Percentiles rank a stretch among this genome's conserved stretches.
Conservation (phyloP, 2,113 vertebrate species). For the Paralichthys olivaceus region DNA sequence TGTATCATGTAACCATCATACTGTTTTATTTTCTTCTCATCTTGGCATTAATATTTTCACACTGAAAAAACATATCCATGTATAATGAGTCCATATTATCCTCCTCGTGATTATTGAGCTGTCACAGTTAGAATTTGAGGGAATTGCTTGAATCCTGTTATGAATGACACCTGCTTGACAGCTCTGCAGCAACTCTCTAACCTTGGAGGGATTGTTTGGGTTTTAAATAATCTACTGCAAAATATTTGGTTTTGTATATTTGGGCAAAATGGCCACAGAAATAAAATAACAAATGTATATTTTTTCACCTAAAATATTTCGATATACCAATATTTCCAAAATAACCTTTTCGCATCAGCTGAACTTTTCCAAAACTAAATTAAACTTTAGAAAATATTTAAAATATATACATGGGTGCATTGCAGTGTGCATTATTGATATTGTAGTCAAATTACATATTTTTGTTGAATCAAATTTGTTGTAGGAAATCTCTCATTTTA, state of each 20-base stretch:
- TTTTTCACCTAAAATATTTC: conserved; percentile 3
- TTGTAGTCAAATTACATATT: too few relatives aligned
- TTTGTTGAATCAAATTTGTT: background rate
- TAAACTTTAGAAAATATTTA: too few relatives aligned
- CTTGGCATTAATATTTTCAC: too few relatives aligned
- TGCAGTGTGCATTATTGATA: too few relatives aligned
- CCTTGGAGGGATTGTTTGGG: conserved; percentile 33
- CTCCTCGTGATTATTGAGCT: conserved; percentile 35
- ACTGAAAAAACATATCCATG: too few relatives aligned
- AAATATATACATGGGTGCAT: too few relatives aligned
- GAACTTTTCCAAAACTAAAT: background rate
- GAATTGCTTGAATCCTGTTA: conserved; percentile 39
- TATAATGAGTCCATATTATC: conserved; percentile 52
- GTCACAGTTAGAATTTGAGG: conserved; percentile 34
- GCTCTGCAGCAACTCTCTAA: conserved; percentile 50
- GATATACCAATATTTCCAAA: background rate
- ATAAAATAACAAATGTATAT: background rate
- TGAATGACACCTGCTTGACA: conserved; percentile 60
- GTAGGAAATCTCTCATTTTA: too few relatives aligned
- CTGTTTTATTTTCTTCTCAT: too few relatives aligned
- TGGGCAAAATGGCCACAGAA: too few relatives aligned
- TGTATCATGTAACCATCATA: too few relatives aligned
- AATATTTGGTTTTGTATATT: too few relatives aligned
- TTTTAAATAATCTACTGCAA: too few relatives aligned
- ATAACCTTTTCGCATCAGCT: conserved; percentile 9